These are phyloP conservation scores for Hermaeophaga mercurialis DNA, from an alignment of 2,888 invertebrate species.

Conservation along the genomic window DNA sequence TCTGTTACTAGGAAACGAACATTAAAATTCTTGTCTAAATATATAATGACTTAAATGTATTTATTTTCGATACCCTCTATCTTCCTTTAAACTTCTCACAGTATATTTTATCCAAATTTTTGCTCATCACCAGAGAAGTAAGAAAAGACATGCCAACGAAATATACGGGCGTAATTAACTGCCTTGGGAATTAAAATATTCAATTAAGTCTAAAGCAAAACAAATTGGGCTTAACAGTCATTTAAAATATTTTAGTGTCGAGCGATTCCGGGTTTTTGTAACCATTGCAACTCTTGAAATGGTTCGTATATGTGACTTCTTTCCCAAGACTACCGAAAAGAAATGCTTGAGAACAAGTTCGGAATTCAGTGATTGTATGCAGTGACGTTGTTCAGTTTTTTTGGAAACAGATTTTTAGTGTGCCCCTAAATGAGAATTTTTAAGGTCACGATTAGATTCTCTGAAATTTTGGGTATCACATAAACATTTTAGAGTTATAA, in stretches of 20 bases:
- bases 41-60: too few relatives aligned
- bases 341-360: conserved; percentile 40
- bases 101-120: too few relatives aligned
- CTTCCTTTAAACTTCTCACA: too few relatives aligned
- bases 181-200: conserved; percentile 44
- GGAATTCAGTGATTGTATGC: conserved; percentile 29
- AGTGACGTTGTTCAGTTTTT: conserved; percentile 12
- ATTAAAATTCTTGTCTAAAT: too few relatives aligned
- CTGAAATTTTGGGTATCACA: too few relatives aligned
- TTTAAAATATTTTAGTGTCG: conserved; percentile 42
- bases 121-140: too few relatives aligned
- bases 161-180: conserved; percentile 31
- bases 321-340: conserved; percentile 40
- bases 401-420: too few relatives aligned
- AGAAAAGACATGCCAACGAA: background rate
- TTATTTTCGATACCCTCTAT: too few relatives aligned
- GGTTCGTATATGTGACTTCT: conserved; percentile 37
- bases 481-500: too few relatives aligned
- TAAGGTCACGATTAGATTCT: too few relatives aligned
- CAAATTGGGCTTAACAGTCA: conserved; percentile 45
- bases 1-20: too few relatives aligned
- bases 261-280: conserved; percentile 42
- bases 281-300: conserved; percentile 33
- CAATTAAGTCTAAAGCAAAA: conserved; percentile 46
- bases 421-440: too few relatives aligned